These are phyloP conservation scores for Heterodera filipjevi DNA, from an alignment of 2,888 invertebrate species.

Conservation along the genomic window DNA sequence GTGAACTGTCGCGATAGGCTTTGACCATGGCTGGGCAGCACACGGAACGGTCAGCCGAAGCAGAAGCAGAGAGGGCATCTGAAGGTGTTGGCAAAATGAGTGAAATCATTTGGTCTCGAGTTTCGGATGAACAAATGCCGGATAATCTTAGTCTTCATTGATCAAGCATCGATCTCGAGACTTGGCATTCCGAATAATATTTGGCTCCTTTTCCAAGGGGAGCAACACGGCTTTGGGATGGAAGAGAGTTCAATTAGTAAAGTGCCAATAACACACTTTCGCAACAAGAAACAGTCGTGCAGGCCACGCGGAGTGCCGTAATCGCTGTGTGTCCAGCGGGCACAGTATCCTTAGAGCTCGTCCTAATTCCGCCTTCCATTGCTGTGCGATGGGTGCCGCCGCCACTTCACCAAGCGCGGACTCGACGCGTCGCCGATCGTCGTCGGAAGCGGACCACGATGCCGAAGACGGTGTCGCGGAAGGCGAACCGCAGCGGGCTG, in stretches of 20 bases:
- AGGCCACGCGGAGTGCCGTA: background rate
- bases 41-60: conserved; percentile 72
- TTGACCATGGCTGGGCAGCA: conserved; percentile 71
- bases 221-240: too few relatives aligned
- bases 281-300: background rate
- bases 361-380: background rate
- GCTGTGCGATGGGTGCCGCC: too few relatives aligned
- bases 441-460: background rate
- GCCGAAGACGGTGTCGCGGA: background rate
- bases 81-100: conserved; percentile 39
- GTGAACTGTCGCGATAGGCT: conserved; percentile 71
- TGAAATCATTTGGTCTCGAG: too few relatives aligned
- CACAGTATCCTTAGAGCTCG: background rate
- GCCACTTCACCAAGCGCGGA: background rate
- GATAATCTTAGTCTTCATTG: too few relatives aligned
- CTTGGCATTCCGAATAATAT: too few relatives aligned
- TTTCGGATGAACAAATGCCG: background rate
- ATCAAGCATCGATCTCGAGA: background rate
- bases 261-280: background rate
- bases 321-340: background rate
- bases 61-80: conserved; percentile 70
- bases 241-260: too few relatives aligned
- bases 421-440: background rate
- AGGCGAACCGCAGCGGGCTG: background rate
- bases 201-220: too few relatives aligned